phyloP scores from a whole-genome alignment of 2,113 vertebrate genomes.

The Ivindomyrus marchei region DNA sequence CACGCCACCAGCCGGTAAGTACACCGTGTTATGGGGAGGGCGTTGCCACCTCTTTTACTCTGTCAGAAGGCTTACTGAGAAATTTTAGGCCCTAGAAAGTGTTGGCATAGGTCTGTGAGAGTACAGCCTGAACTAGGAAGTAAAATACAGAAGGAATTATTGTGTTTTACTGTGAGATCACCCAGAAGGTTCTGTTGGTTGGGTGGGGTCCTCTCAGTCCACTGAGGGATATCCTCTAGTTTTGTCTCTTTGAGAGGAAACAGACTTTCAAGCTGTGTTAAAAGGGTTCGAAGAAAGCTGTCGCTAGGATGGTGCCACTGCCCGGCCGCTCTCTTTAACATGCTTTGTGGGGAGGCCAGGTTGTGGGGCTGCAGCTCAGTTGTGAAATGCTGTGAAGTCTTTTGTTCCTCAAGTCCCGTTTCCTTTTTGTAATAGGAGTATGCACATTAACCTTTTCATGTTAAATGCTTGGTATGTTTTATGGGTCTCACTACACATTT shows the following conservation, averaged over 20 bases:
- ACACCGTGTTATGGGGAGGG: not conserved
- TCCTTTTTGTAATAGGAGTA: not conserved
- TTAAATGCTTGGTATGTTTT: not conserved
- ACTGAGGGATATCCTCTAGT: not conserved
- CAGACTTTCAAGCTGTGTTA: not conserved
- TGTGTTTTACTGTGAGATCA: not conserved
- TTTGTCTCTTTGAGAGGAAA: not conserved
- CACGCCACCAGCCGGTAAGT: conserved; percentile 84
- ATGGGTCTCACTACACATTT: not conserved
- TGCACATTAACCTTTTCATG: not conserved
- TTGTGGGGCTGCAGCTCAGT: not conserved
- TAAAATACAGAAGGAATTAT: not conserved
- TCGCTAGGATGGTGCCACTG: not conserved
- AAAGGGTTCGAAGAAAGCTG: not conserved
- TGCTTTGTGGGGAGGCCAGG: not conserved
- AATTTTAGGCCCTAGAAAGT: not conserved
- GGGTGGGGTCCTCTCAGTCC: not conserved
- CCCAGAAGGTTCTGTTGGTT: not conserved
- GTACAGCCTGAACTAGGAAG: not conserved
- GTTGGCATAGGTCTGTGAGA: not conserved
- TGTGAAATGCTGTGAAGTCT: not conserved
- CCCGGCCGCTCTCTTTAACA: not conserved
- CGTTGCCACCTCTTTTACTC: not conserved
- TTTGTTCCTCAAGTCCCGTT: not conserved
- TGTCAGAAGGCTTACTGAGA: not conserved